Base-by-base conservation (phyloP, 2,797 vertebrate species). In the Centroberyx gerrardi region DNA sequence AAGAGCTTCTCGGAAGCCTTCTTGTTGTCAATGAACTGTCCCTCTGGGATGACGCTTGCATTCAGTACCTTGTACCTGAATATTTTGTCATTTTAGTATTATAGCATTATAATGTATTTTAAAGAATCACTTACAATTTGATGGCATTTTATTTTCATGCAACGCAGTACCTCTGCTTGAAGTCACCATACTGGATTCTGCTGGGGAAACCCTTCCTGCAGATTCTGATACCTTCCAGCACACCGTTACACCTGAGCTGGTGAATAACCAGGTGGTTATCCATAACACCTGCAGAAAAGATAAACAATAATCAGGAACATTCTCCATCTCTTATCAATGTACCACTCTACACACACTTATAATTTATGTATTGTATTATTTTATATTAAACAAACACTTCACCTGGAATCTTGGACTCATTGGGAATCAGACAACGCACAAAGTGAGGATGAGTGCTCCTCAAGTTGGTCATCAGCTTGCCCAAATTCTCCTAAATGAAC, bases 401-500 rank as follows among this genome's bases (percentile, higher is more conserved):
- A 97, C 97, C 97, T 87, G 97, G 97, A 78, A 94, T 96, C 92
- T 97, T 97, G 0, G 96, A 95, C 88, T 98, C 97, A 86, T 98
- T 98, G 66, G 97, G 97, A 69, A 98, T 98, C 89, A 98, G 83
- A 36, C 97, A 98, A 6, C 97, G 95, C 67, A 98, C 96, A 95
- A 97, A 97, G 86, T 97, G 96, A 66, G 96, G 96, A 36, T 97
- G 96, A 0, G 96, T 97, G 82, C 95, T 96, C 78, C 91, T 94
- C 82, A 97, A 55, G 78, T 97, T 97, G 2, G 94, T 90, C 97
- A 97, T 97, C 90, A 98, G 93, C 81, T 97, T 97, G 72, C 96
- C 96, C 84, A 98, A 92, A 87, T 97, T 98, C 87, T 98, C 97
- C 96, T 97, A 80, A 22, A 22, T 22, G 9, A 40, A 40, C 9